Percentiles rank a stretch among this genome's conserved stretches.
These are phyloP conservation scores for Protaetia brevitarsis DNA, from an alignment of 1,140 invertebrate genomes.

Conservation along the genomic window DNA sequence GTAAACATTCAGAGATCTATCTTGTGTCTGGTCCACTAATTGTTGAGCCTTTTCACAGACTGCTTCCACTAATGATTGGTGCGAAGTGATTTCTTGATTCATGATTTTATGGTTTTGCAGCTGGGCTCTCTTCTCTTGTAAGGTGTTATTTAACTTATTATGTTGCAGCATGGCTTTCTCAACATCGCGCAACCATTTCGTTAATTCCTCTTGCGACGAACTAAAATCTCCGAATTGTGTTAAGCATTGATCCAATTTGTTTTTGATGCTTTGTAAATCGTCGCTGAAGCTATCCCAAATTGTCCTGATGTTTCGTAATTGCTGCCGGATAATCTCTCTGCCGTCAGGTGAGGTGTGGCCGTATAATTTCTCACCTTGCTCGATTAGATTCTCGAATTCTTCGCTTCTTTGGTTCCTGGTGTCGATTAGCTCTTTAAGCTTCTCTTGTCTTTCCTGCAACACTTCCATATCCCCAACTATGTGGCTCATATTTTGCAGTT, in stretches of 20 bases:
- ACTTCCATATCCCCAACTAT: constrained; percentile 83
- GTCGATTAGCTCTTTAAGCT: constrained; percentile 78
- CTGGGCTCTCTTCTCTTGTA: constrained; percentile 93
- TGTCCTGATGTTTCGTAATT: constrained; percentile 76
- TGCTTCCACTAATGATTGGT: constrained; percentile 83
- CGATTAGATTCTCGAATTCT: constrained; percentile 82
- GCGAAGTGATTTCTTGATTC: constrained; percentile 92
- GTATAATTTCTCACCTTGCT: constrained; percentile 89
- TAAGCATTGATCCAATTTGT: constrained; percentile 84
- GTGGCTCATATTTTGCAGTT: constrained; percentile 75
- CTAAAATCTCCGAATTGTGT: constrained; percentile 87
- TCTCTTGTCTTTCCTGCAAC: constrained; percentile 80
- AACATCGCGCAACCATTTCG: constrained; percentile 88
- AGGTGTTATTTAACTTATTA: constrained; percentile 82
- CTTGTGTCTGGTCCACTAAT: constrained; percentile 84
- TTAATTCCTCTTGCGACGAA: constrained; percentile 83
- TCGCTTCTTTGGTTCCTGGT: constrained; percentile 74
- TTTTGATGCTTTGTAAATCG: constrained; percentile 70
- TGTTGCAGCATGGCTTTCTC: constrained; percentile 89
- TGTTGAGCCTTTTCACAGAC: constrained; percentile 90
- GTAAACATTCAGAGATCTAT: constrained; percentile 80
- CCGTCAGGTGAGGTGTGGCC: constrained; percentile 91
- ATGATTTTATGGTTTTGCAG: constrained; percentile 92
- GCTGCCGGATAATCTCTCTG: constrained; percentile 85
- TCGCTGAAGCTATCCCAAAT: constrained; percentile 87